Evolutionary conservation across 2,797 vertebrate species (phyloP).

Genomic region (Hafferia zeledoni): DNA sequence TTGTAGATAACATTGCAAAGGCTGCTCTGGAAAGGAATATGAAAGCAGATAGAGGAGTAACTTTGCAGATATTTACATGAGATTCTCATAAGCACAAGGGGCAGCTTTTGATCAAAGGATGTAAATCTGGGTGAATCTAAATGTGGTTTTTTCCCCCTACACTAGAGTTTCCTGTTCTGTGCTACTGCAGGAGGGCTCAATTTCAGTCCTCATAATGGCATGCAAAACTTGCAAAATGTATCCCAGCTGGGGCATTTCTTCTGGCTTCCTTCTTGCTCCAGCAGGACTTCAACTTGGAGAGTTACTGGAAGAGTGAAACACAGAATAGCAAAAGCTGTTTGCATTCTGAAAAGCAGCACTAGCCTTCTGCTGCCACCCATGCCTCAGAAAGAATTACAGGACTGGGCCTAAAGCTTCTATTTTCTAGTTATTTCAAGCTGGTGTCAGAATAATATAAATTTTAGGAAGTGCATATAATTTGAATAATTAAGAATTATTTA

Average conservation of each 20-base stretch:
- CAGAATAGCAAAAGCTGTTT: neutral
- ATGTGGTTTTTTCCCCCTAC: neutral
- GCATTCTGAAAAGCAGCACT: neutral
- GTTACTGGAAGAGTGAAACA: neutral
- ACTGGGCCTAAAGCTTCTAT: neutral
- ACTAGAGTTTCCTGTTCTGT: neutral
- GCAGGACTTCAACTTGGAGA: neutral
- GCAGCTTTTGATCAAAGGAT: constrained; percentile 66
- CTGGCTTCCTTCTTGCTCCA: neutral
- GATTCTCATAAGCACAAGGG: constrained; percentile 61
- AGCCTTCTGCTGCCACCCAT: neutral
- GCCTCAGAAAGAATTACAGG: neutral
- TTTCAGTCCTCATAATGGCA: constrained; percentile 33
- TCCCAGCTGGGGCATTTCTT: neutral
- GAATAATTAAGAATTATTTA: neutral
- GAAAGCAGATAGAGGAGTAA: constrained; percentile 43
- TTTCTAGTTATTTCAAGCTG: neutral
- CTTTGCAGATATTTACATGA: constrained; percentile 60
- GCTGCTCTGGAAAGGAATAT: constrained; percentile 17
- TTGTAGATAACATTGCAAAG: neutral
- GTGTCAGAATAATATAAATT: neutral
- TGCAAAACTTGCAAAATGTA: constrained; percentile 21
- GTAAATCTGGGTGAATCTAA: constrained; percentile 64
- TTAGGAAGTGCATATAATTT: neutral
- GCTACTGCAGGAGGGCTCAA: neutral